Percentiles rank a stretch among this genome's conserved stretches.
Conservation (phyloP, 2,113 vertebrate species). For the Grammomys dolichurus region DNA sequence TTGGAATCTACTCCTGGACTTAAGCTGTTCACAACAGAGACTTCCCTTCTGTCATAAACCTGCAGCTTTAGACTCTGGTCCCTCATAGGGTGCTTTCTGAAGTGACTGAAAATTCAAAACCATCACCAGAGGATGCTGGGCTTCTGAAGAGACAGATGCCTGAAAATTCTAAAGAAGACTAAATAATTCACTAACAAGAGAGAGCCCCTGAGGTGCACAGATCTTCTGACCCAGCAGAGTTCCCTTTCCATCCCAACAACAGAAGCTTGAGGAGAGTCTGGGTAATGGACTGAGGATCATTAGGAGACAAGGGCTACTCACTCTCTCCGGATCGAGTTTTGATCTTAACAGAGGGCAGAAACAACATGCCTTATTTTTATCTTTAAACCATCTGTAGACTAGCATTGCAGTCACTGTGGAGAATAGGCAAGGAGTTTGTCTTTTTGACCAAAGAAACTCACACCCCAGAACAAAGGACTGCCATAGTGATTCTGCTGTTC, state of each 20-base stretch:
- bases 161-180: background rate
- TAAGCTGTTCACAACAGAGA: background rate
- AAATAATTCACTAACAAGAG: slow-evolving; percentile 5
- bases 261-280: background rate
- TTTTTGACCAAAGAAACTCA: slow-evolving; percentile 38
- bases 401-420: slow-evolving; percentile 17
- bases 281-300: background rate
- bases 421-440: background rate
- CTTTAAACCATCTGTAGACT: slow-evolving; percentile 45
- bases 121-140: background rate
- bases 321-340: slow-evolving; percentile 29
- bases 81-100: background rate
- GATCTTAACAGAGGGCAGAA: slow-evolving; percentile 20
- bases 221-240: background rate
- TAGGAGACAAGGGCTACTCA: background rate
- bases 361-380: slow-evolving; percentile 10
- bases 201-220: background rate
- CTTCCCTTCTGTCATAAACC: background rate
- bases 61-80: background rate
- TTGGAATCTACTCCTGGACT: background rate
- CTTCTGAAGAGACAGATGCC: background rate
- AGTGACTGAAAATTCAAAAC: background rate
- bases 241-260: background rate
- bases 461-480: slow-evolving; percentile 45
- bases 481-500: background rate